Evolutionary conservation across 2,113 vertebrate genomes (phyloP).

Genomic region (Onychostoma macrolepis): DNA sequence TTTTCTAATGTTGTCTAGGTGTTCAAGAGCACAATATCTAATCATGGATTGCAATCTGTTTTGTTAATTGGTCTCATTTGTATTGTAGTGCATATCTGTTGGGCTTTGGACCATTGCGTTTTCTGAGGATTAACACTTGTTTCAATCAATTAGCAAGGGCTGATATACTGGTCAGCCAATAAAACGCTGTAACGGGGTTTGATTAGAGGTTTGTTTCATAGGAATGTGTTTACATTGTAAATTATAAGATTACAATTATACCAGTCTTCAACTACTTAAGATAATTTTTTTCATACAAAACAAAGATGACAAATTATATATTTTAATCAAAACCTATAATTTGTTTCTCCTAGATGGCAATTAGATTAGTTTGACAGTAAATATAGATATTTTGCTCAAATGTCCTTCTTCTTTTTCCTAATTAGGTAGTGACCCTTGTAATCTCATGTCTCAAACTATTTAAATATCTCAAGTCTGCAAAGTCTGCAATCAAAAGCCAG

Average conservation of each 20-base stretch:
- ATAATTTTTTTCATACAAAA: neutral
- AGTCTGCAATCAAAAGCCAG: neutral
- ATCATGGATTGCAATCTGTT: slow-evolving; percentile 34
- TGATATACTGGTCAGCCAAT: slow-evolving; percentile 1
- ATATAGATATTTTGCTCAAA: neutral
- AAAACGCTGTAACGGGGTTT: neutral
- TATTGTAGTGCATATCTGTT: slow-evolving; percentile 25
- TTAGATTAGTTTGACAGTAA: neutral
- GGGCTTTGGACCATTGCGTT: slow-evolving; percentile 1
- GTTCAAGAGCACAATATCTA: neutral
- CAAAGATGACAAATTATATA: neutral
- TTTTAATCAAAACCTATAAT: neutral
- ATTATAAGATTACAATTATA: neutral
- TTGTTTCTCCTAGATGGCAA: neutral
- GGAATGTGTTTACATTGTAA: neutral
- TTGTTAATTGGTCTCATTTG: slow-evolving; percentile 37
- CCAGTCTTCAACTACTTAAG: neutral
- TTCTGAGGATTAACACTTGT: slow-evolving; percentile 8
- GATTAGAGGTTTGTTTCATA: neutral
- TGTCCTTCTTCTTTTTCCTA: neutral
- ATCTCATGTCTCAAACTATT: neutral
- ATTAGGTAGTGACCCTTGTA: neutral
- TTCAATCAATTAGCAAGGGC: slow-evolving; percentile 19
- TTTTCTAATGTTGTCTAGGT: neutral
- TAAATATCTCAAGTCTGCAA: neutral